Base-by-base conservation (phyloP, 2,888 invertebrate genomes). In the Cataglyphis livida region DNA sequence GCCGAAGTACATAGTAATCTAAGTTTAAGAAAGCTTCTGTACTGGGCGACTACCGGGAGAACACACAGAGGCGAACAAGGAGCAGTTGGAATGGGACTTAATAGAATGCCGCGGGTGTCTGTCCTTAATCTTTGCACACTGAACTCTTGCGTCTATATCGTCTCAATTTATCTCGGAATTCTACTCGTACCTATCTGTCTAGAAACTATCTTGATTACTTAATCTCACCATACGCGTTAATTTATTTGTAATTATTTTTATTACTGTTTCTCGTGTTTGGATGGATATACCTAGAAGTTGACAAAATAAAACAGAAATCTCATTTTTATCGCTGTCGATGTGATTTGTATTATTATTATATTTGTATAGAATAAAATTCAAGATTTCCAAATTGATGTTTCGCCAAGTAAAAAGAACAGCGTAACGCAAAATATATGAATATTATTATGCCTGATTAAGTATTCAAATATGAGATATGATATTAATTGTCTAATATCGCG, bases 1-100 rank as follows among this genome's bases (percentile, higher is more conserved):
- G 76, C 66, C 59, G 48, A 41, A 76, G 68, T 71, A 75, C 84
- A 75, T 54, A 79, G 78, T 79, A 79, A 79, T 79, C 73, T 71
- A 79, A 79, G 78, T 79, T 79, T 65, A 82, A 78, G 78, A 78
- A 78, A 82, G 78, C 82, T 78, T 66, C 65, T 48, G 64, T 59
- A 25, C 44, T 59, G 51, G 78, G 44, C 74, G 75, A 81, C 81
- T 79, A 59, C 44, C 73, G n/a, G 7, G 78, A 79, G 73, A 71
- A 71, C 78, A 79, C 73, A 79, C 44, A 78, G 78, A 79, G 59
- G 7, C 78, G 78, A 79, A 59, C 78, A 79, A 44, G 41, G 73
- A 71, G 71, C 32, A 79, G 25, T 71, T 71, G 78, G 73, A 79
- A 79, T 71, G 73, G 73, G 59, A 79, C 71, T 79, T 79, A 79